Conservation (phyloP, 2,797 vertebrate species). For the Intellagama lesueurii region DNA sequence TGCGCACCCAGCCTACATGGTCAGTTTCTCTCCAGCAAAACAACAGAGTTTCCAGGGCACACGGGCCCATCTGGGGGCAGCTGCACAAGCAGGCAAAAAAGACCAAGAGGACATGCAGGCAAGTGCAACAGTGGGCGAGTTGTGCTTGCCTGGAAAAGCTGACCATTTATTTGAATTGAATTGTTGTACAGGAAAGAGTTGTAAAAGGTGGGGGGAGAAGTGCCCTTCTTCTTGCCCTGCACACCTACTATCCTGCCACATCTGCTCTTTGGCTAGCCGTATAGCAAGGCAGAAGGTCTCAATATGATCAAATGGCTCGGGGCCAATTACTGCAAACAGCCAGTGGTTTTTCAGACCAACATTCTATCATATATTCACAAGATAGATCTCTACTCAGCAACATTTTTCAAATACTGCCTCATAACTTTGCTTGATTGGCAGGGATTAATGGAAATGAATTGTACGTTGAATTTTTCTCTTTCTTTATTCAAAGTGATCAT, state of each 20-base stretch:
- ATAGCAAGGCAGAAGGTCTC: background rate
- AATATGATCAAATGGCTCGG: background rate
- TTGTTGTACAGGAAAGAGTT: background rate
- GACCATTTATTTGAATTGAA: background rate
- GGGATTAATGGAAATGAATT: background rate
- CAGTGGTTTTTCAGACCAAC: too few species aligned
- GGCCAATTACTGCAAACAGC: background rate
- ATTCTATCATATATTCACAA: background rate
- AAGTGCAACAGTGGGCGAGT: background rate
- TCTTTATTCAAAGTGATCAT: background rate
- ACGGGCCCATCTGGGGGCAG: background rate
- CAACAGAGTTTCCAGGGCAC: too few species aligned
- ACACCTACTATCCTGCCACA: background rate
- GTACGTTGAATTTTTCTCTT: background rate
- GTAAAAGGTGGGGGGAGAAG: background rate
- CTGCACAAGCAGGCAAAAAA: background rate
- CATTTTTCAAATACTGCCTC: background rate
- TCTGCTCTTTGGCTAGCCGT: background rate
- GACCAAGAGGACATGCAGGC: background rate
- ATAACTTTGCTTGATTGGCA: background rate
- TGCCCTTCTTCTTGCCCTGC: background rate
- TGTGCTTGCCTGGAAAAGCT: background rate
- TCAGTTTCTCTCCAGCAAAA: too few species aligned
- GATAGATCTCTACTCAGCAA: background rate
- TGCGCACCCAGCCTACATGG: too few species aligned